phyloP scores from a whole-genome alignment of 2,888 invertebrate genomes.

The Cephus spinipes region DNA sequence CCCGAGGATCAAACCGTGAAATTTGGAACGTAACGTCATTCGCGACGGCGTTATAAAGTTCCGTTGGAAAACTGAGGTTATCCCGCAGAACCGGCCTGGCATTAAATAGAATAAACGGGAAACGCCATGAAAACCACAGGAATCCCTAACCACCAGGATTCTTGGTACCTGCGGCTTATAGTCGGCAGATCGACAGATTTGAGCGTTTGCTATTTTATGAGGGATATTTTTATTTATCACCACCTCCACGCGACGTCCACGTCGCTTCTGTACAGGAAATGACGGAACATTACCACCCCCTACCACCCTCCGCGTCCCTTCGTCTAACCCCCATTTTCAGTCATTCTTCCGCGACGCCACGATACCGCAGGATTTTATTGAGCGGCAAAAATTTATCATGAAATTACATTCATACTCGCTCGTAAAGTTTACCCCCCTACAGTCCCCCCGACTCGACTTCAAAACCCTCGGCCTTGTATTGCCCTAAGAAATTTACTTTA shows the following conservation, averaged over 20 bases:
- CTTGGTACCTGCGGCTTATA: not conserved
- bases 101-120: not conserved
- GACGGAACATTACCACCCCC: not conserved
- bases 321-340: not conserved
- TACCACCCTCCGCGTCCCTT: not conserved
- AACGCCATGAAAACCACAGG: not conserved
- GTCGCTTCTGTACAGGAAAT: not conserved
- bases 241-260: not conserved
- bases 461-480: not conserved
- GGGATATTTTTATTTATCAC: not conserved
- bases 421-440: slow-evolving; percentile 43
- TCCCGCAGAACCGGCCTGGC: not conserved
- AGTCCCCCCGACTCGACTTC: not conserved
- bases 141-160: not conserved
- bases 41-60: not conserved
- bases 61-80: not conserved
- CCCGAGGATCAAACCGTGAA: not conserved
- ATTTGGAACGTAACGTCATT: not conserved
- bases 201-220: not conserved
- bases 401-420: slow-evolving; percentile 45
- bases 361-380: slow-evolving; percentile 5
- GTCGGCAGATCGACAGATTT: not conserved
- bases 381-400: slow-evolving; percentile 45
- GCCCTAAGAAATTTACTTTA: not conserved
- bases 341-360: not conserved